Percentiles rank a stretch among this genome's conserved stretches.
These are phyloP conservation scores for Etheostoma spectabile DNA, from an alignment of 2,113 vertebrate species.

Conservation along the genomic window DNA sequence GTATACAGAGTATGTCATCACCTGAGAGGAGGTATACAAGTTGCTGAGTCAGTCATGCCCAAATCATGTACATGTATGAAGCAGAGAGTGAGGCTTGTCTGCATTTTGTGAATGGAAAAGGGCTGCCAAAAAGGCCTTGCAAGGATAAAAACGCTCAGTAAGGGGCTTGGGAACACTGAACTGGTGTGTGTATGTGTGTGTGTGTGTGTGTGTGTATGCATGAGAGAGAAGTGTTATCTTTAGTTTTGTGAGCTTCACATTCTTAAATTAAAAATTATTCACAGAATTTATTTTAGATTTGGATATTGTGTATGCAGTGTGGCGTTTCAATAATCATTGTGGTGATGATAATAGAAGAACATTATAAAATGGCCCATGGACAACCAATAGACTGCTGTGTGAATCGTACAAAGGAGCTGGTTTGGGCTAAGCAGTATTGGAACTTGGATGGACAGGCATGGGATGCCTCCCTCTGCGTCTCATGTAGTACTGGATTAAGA, in stretches of 20 bases:
- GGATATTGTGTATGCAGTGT: background rate
- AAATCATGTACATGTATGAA: slow-evolving; percentile 65
- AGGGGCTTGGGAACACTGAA: slow-evolving; percentile 78
- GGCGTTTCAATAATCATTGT: slow-evolving; percentile 42
- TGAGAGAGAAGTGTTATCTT: slow-evolving; percentile 38
- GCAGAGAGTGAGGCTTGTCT: slow-evolving; percentile 49
- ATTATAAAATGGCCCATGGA: slow-evolving; percentile 64
- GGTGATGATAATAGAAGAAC: slow-evolving; percentile 46
- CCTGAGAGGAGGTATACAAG: slow-evolving; percentile 36
- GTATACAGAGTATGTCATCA: slow-evolving; percentile 29
- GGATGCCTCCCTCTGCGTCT: slow-evolving; percentile 81
- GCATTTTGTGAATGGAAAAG: slow-evolving; percentile 74
- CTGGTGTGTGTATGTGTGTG: slow-evolving; percentile 53
- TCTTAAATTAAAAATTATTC: background rate
- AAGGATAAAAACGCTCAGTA: slow-evolving; percentile 80
- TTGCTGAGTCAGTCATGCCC: slow-evolving; percentile 56
- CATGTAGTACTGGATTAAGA: slow-evolving; percentile 83
- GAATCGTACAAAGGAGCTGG: slow-evolving; percentile 72
- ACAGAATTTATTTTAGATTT: slow-evolving; percentile 19
- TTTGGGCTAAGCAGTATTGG: slow-evolving; percentile 66
- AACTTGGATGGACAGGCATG: slow-evolving; percentile 82
- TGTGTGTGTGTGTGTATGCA: slow-evolving; percentile 56
- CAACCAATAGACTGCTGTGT: slow-evolving; percentile 64
- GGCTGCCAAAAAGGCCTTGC: slow-evolving; percentile 76
- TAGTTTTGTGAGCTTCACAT: slow-evolving; percentile 28